These are phyloP conservation scores for Channa maculata DNA, from an alignment of 2,113 vertebrate species.

Conservation along the genomic window DNA sequence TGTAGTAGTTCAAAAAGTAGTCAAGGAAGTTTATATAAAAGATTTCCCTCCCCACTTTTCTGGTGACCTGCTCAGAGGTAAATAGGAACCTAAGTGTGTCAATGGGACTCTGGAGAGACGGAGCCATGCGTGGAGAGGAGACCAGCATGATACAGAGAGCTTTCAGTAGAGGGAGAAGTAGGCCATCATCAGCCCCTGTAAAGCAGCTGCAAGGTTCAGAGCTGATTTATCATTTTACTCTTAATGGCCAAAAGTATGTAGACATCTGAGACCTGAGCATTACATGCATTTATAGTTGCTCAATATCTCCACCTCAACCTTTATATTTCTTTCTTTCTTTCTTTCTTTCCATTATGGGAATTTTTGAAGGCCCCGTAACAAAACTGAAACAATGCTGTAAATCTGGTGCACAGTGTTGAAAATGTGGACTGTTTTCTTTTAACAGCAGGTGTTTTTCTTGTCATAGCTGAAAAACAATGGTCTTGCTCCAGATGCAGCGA, in stretches of 20 bases:
- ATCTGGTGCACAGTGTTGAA: neutral
- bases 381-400: too few species aligned
- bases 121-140: slow-evolving; percentile 42
- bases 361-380: neutral
- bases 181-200: slow-evolving; percentile 48
- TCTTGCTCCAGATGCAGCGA: neutral
- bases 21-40: slow-evolving; percentile 14
- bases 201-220: slow-evolving; percentile 48
- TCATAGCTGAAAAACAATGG: neutral
- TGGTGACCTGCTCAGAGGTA: slow-evolving; percentile 63
- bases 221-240: slow-evolving; percentile 11
- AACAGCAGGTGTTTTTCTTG: neutral
- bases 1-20: slow-evolving; percentile 19
- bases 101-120: slow-evolving; percentile 75
- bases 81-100: slow-evolving; percentile 76
- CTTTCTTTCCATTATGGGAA: neutral
- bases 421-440: neutral
- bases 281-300: too few species aligned
- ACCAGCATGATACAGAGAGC: slow-evolving; percentile 61
- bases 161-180: slow-evolving; percentile 57
- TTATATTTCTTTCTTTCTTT: too few species aligned
- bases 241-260: neutral
- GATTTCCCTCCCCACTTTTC: slow-evolving; percentile 26
- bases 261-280: neutral
- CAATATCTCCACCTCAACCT: too few species aligned